Base-by-base conservation (phyloP, 2,797 vertebrate species). In the Semaprochilodus insignis region DNA sequence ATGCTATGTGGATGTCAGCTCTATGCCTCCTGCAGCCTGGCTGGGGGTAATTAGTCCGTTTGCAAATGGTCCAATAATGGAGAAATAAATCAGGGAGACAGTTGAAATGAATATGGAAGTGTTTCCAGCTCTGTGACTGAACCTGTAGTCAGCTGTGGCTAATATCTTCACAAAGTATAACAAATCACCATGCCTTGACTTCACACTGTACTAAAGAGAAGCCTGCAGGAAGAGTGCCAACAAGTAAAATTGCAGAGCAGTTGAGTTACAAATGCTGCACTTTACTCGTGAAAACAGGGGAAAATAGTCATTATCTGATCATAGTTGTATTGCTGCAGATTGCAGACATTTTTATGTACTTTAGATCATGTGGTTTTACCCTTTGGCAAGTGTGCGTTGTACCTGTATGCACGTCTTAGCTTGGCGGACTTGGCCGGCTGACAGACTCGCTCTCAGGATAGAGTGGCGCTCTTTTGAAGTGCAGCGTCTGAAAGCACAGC, bases 401-500 rank as follows among this genome's bases (percentile, higher is more conserved):
- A 54, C 51, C 60, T 59, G 25, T 63, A 21, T 70, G 70, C 31
- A 31, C 54, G 65, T 70, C 25, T 62, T 91, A 91, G 90, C 87
- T 93, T 90, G 83, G 84, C 88, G 91, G 92, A 93, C 94, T 94
- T 94, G 95, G 95, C 95, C 90, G 90, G 94, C 95, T 96, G 94
- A 94, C 94, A 94, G 94, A 87, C 94, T 93, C 10, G 90, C 92
- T 94, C 94, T 94, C 82, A 92, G 93, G 94, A 95, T 95, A 92
- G 95, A 95, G 96, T 94, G 90, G 92, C 93, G 90, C 92, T 94
- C 94, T 95, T 96, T 96, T 81, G 95, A 96, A 96, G 95, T 95
- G 94, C 94, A 92, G 93, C 93, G 92, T 96, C 95, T 96, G 92
- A 95, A 95, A 95, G 94, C 95, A 93, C 95, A 96, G 96, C 95